These are phyloP conservation scores for Phoxinus dragarum DNA, from an alignment of 2,797 vertebrate species.

Conservation along the genomic window DNA sequence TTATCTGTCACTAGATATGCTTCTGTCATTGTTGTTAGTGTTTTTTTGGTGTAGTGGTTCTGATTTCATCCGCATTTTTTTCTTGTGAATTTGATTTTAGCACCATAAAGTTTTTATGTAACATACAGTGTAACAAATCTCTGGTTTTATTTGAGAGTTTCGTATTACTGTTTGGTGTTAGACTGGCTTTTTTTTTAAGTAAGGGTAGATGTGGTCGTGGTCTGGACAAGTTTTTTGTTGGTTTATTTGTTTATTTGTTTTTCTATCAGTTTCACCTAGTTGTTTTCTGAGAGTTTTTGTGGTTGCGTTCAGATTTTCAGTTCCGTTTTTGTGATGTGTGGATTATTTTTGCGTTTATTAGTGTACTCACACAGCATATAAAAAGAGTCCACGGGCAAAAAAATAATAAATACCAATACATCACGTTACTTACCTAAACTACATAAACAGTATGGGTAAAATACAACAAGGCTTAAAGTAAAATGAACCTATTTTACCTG, in stretches of 20 bases:
- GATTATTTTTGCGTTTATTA: conserved; percentile 64
- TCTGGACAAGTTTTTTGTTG: conserved; percentile 68
- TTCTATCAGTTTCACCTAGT: conserved; percentile 49
- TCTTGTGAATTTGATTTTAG: conserved; percentile 70
- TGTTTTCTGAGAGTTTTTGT: conserved; percentile 54
- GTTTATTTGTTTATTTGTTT: conserved; percentile 52
- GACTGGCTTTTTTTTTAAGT: conserved; percentile 74
- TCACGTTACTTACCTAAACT: conserved; percentile 27
- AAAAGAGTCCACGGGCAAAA: conserved; percentile 83
- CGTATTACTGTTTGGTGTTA: conserved; percentile 79
- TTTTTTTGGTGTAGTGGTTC: conserved; percentile 58
- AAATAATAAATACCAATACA: neutral
- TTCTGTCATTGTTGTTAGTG: conserved; percentile 78
- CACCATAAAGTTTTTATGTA: conserved; percentile 62
- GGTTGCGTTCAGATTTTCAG: conserved; percentile 63
- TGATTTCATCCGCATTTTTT: conserved; percentile 73
- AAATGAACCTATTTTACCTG: conserved; percentile 76
- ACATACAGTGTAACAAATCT: conserved; percentile 61
- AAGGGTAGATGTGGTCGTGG: conserved; percentile 71
- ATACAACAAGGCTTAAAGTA: conserved; percentile 50
- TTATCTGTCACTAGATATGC: conserved; percentile 77
- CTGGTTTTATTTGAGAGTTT: conserved; percentile 77
- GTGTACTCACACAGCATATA: conserved; percentile 72
- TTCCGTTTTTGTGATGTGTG: conserved; percentile 62
- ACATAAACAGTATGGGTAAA: conserved; percentile 50